These are phyloP conservation scores for Ips typographus DNA, from an alignment of 1,140 invertebrate genomes.

Conservation along the genomic window DNA sequence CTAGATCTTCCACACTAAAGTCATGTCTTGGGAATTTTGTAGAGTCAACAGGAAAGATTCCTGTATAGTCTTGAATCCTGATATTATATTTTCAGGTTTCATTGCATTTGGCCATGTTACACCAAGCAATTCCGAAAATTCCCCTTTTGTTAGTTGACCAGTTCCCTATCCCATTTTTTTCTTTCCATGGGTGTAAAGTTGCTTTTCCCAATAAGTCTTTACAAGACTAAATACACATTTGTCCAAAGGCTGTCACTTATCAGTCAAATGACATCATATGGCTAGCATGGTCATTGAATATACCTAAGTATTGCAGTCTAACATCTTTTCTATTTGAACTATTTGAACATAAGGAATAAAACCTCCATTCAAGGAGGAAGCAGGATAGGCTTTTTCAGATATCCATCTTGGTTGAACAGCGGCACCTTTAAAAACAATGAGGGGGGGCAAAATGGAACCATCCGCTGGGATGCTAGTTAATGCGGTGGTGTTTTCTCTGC, in stretches of 20 bases:
- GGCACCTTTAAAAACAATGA: conserved; percentile 47
- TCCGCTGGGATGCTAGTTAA: conserved; percentile 44
- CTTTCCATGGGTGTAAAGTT: conserved; percentile 28
- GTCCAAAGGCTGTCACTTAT: conserved; percentile 32
- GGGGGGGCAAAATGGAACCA: conserved; percentile 42
- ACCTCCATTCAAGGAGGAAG: conserved; percentile 46
- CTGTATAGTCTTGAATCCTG: too few species aligned
- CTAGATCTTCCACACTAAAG: too few species aligned
- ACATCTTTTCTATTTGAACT: conserved; percentile 6
- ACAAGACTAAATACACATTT: conserved; percentile 39
- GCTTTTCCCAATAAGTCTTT: conserved; percentile 44
- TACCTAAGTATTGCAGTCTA: conserved; percentile 7
- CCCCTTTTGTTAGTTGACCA: conserved; percentile 34
- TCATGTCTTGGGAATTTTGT: too few species aligned
- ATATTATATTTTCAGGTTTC: too few species aligned
- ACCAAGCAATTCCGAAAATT: conserved; percentile 40
- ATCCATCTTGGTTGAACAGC: conserved; percentile 41
- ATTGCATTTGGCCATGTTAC: conserved; percentile 23
- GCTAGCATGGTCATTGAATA: conserved; percentile 33
- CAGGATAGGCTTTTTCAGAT: conserved; percentile 32
- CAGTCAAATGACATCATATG: conserved; percentile 33
- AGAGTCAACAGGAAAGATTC: too few species aligned
- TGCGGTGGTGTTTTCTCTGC: conserved; percentile 42
- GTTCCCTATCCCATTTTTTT: conserved; percentile 28
- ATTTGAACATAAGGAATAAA: conserved; percentile 30